Base-by-base conservation (phyloP, 2,888 invertebrate species). In the Cosmia trapezina region DNA sequence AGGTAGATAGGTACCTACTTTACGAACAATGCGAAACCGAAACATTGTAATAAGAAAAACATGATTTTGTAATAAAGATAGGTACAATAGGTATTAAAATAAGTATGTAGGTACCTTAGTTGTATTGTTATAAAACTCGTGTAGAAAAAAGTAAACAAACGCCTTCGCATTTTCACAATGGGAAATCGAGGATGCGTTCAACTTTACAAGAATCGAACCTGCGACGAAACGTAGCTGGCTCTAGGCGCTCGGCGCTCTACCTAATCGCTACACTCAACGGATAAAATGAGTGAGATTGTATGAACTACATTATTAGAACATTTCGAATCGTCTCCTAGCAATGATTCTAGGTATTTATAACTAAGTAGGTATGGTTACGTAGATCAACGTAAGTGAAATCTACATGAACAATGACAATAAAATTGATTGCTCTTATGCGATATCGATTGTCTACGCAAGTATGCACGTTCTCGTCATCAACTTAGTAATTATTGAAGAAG, bases 361-460 rank as follows among this genome's bases (percentile, higher is more conserved):
- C 11, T 53, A n/a, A n/a, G n/a, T n/a, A n/a, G n/a, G n/a, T n/a
- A 22, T 1, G 19, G 33, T 63, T 70, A 77, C 62, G 53, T 63
- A 28, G 6, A 60, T 14, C 12, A 28, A 63, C 47, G 19, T 47
- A 41, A 64, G 43, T 33, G 63, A 78, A 78, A 76, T 60, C 53
- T 43, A 28, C 59, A 70, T 60, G 63, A 71, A 71, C n/a, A 33
- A 37, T 70, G 63, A 49, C 71, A 78, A 68, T 63, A 37, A 49
- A 53, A 63, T 76, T 51, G 43, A 75, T 61, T 47, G 41, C 45
- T 37, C 28, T 28, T 28, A 9, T 49, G 33, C n/a, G 22, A 17
- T 37, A 78, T 60, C 22, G 37, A 76, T 71, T 64, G 54, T 71
- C 43, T 54, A 49, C 22, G 41, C n/a, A 53, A 61, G 8, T 57